Base-by-base conservation (phyloP, 1,140 invertebrate species). In the Nylanderia fulva region DNA sequence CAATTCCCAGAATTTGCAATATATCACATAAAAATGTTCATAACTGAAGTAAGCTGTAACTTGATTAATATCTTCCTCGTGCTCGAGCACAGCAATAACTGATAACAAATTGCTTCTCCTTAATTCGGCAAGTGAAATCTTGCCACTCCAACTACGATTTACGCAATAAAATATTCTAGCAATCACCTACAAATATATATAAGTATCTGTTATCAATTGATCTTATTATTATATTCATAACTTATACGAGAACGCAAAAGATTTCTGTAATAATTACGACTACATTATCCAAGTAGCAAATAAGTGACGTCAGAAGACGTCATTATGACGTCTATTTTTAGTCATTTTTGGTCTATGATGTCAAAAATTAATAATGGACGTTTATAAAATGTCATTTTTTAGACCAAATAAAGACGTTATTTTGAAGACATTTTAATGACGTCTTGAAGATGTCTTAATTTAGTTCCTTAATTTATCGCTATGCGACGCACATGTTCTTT, bases 1-100 rank as follows among this genome's bases (percentile, higher is more conserved):
- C 86, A 99, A 95, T 95, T 99, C 99, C 99, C 99, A 99, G 95
- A 99, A 99, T 95, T 99, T 99, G 95, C 99, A 99, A 94, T 99
- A 99, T 92, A 99, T 99, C 29, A 99, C 99, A 95, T 99, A 99
- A 95, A 99, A 99, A 95, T 99, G 99, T 94, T 99, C 99, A 94
- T 99, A 99, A 92, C 98, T 99, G 95, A 99, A 99, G 94, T 98
- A 99, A 90, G 99, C 98, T 84, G 98, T 99, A 61, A 99, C 97
- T 95, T 98, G 97, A 95, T 99, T 99, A 90, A 99, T 99, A 92
- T 99, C 99, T 90, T 99, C 98, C 93, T 99, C 98, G 85, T 98
- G 97, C 93, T 98, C 97, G 45, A 98, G 95, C 29, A 98, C 91
- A 88, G 96, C 96, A 72, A 98, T 97, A 54, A 98, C 96, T 75